Evolutionary conservation across 2,797 vertebrate genomes (phyloP).

Genomic region (Melanotaenia maccullochi): DNA sequence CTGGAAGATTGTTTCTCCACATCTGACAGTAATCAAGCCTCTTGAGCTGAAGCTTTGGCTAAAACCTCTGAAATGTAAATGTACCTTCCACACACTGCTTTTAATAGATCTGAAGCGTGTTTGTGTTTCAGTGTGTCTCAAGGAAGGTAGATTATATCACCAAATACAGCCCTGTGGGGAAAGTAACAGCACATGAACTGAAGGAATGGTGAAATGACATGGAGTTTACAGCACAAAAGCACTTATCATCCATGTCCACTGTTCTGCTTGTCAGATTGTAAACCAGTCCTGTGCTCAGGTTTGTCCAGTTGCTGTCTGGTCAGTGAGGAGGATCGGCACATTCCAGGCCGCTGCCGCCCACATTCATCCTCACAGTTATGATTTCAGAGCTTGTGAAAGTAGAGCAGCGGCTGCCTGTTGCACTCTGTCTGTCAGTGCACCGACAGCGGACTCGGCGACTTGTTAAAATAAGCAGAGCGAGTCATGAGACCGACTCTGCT

Average conservation of each 20-base stretch:
- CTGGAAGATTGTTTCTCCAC: constrained; percentile 23
- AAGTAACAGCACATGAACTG: background rate
- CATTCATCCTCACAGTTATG: background rate
- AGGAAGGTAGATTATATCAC: constrained; percentile 1
- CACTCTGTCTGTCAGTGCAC: constrained; percentile 49
- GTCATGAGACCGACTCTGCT: background rate
- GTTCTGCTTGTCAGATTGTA: background rate
- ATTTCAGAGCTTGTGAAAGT: constrained; percentile 4
- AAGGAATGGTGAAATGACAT: too few relatives aligned
- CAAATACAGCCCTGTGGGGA: background rate
- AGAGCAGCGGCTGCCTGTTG: constrained; percentile 37
- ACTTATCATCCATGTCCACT: background rate
- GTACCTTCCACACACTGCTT: constrained; percentile 9
- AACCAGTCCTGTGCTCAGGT: background rate
- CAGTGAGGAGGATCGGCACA: background rate
- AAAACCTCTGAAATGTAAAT: constrained; percentile 25
- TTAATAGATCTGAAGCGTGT: background rate
- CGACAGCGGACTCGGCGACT: constrained; percentile 12
- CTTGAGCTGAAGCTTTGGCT: constrained; percentile 1
- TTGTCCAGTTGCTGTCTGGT: background rate
- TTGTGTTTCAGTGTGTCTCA: constrained; percentile 5
- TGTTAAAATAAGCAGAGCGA: constrained; percentile 29
- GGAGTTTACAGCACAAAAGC: background rate
- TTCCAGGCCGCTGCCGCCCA: background rate
- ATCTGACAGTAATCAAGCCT: constrained; percentile 59